A percentile compares a stretch with the other conserved stretches of the same genome.
Conservation (phyloP, 2,797 vertebrate genomes). For the Lacerta bilineata region DNA sequence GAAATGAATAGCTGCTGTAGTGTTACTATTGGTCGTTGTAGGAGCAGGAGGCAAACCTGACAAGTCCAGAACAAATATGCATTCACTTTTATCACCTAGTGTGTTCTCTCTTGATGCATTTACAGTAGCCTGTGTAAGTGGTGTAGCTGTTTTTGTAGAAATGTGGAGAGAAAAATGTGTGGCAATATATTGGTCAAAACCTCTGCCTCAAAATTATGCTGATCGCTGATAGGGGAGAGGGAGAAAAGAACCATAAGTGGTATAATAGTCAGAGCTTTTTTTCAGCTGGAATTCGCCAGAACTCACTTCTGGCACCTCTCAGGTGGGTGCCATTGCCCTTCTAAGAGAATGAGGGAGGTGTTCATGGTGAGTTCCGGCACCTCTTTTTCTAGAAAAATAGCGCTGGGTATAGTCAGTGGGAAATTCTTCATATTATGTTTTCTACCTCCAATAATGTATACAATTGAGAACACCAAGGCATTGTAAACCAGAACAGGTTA, state of each 20-base stretch:
- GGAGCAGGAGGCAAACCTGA: too few relatives aligned
- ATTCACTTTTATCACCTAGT: neutral
- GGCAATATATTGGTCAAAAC: neutral
- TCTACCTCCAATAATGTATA: neutral
- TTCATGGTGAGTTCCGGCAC: too few relatives aligned
- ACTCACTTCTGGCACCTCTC: too few relatives aligned
- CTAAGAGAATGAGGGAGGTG: too few relatives aligned
- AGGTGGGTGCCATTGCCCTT: too few relatives aligned
- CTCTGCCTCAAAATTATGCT: neutral
- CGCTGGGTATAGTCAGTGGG: neutral
- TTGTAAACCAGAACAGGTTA: neutral
- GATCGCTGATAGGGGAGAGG: neutral
- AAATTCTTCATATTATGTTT: neutral
- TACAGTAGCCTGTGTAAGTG: neutral
- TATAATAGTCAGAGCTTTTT: neutral
- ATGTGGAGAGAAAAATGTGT: neutral
- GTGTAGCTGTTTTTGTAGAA: neutral
- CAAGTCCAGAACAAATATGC: neutral
- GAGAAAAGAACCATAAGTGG: neutral
- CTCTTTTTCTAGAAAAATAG: too few relatives aligned
- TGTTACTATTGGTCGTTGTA: neutral
- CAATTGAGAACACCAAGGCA: neutral
- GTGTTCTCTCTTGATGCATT: neutral
- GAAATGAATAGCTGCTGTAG: neutral
- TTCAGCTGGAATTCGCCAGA: too few relatives aligned